A percentile compares a stretch with the other conserved stretches of the same genome.
Conservation (phyloP, 2,113 vertebrate species). For the Vulpes vulpes region DNA sequence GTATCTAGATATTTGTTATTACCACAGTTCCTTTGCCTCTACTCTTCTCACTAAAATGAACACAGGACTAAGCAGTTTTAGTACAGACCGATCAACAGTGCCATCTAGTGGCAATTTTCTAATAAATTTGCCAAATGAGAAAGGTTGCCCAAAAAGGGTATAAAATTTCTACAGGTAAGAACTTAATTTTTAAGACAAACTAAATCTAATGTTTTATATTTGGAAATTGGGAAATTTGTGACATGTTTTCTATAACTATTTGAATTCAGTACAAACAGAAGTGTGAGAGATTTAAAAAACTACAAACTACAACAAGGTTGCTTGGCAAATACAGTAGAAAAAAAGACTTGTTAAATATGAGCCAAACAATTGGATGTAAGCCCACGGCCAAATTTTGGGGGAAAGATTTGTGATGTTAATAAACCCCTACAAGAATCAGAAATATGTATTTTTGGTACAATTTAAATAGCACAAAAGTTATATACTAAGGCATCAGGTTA, state of each 20-base stretch:
- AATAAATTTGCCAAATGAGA: neutral
- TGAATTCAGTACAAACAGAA: neutral
- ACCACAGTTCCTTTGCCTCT: neutral
- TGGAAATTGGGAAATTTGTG: neutral
- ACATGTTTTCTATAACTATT: neutral
- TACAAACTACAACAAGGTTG: neutral
- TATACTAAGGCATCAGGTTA: conserved; percentile 17
- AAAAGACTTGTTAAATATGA: neutral
- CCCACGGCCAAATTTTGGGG: neutral
- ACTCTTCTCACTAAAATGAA: neutral
- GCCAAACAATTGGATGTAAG: neutral
- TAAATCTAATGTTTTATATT: neutral
- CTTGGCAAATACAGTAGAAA: neutral
- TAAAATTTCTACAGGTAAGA: neutral
- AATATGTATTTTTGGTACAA: neutral
- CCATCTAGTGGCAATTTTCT: conserved; percentile 54
- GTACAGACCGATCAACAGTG: conserved; percentile 40
- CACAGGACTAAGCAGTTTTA: neutral
- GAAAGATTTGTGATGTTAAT: neutral
- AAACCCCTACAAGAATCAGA: neutral
- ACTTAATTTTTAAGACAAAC: conserved; percentile 8
- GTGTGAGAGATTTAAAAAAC: neutral
- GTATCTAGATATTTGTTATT: neutral
- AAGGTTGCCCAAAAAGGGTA: neutral
- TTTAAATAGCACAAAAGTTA: neutral